Conservation (phyloP, 2,113 vertebrate species). For the Festucalex cinctus region DNA sequence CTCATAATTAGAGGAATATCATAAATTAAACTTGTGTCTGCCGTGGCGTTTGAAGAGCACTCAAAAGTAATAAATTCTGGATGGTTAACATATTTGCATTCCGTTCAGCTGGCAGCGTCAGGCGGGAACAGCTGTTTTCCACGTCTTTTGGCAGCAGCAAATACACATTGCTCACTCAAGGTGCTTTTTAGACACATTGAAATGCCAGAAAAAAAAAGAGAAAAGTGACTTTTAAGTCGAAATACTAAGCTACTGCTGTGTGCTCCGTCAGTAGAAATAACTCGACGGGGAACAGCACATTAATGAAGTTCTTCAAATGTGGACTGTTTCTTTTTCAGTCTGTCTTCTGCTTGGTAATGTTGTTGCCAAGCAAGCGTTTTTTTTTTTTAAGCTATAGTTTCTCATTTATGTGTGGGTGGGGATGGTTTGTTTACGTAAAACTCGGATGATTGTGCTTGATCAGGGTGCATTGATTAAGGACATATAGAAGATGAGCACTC, state of each 20-base stretch:
- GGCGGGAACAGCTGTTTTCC: conserved; percentile 77
- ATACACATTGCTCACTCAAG: conserved; percentile 71
- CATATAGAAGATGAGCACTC: background rate
- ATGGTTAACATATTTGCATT: conserved; percentile 77
- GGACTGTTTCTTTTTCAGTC: conserved; percentile 53
- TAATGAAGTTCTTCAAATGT: conserved; percentile 72
- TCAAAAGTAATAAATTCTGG: conserved; percentile 77
- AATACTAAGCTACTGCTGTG: conserved; percentile 64
- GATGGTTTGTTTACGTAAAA: background rate
- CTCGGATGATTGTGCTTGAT: background rate
- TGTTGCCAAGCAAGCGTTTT: conserved; percentile 41
- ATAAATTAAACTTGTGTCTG: conserved; percentile 77
- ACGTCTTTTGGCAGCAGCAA: conserved; percentile 73
- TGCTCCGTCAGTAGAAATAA: conserved; percentile 62
- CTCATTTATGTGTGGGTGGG: conserved; percentile 7
- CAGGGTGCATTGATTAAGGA: background rate
- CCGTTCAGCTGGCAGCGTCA: conserved; percentile 61
- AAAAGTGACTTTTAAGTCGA: conserved; percentile 69
- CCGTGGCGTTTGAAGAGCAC: conserved; percentile 76
- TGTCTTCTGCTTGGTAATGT: conserved; percentile 45
- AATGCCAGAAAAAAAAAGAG: conserved; percentile 59
- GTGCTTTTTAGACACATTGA: conserved; percentile 72
- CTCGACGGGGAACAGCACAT: conserved; percentile 60
- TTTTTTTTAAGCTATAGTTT: conserved; percentile 31
- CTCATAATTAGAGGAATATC: conserved; percentile 79